These are phyloP conservation scores for Leucoraja ocellata DNA, from an alignment of 2,797 vertebrate species.

Conservation along the genomic window DNA sequence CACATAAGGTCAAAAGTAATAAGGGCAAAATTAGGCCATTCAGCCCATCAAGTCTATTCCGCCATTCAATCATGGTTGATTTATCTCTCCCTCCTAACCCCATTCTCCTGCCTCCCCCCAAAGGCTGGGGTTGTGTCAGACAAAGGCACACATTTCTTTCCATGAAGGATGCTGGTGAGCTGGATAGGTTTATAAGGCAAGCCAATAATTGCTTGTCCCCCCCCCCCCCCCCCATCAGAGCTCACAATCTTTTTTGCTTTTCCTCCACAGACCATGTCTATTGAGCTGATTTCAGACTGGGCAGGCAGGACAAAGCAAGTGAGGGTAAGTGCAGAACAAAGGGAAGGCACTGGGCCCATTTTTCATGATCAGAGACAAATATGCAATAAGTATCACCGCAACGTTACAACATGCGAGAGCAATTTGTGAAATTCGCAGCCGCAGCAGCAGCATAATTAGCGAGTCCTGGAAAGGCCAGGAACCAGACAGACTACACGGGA, in stretches of 20 bases:
- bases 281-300: neutral
- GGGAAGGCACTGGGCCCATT: conserved; percentile 46
- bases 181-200: too few relatives aligned
- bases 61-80: too few relatives aligned
- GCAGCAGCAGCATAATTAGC: conserved; percentile 64
- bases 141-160: too few relatives aligned
- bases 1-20: too few relatives aligned
- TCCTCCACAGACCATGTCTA: neutral
- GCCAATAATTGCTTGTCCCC: too few relatives aligned
- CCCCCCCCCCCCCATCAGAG: too few relatives aligned
- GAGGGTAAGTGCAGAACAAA: neutral
- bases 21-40: too few relatives aligned
- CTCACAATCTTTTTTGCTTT: neutral
- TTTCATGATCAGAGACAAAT: conserved; percentile 58
- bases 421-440: conserved; percentile 67
- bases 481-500: conserved; percentile 68
- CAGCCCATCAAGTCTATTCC: too few relatives aligned
- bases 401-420: conserved; percentile 67
- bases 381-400: conserved; percentile 54
- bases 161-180: too few relatives aligned
- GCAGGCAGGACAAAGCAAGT: neutral
- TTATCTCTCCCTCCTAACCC: too few relatives aligned
- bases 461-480: conserved; percentile 63
- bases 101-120: too few relatives aligned
- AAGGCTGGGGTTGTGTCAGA: too few relatives aligned